These are phyloP conservation scores for Caenorhabditis panamensis DNA, from an alignment of 2,888 invertebrate genomes.

Conservation along the genomic window DNA sequence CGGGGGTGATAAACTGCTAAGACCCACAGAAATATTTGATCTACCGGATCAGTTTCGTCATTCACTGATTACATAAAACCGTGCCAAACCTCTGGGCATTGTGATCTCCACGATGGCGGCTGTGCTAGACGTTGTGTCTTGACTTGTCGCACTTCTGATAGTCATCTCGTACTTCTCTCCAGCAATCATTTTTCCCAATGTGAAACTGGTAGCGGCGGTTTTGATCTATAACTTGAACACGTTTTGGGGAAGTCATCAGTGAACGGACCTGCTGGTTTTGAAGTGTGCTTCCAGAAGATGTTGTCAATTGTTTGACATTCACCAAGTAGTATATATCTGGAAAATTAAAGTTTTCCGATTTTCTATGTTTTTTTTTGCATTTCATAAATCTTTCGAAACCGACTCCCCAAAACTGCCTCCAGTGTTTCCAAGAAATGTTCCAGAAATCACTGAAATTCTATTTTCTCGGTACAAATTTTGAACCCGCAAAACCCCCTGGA, in stretches of 20 bases:
- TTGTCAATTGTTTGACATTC: slow-evolving; percentile 79
- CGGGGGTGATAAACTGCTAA: slow-evolving; percentile 6
- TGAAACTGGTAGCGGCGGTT: slow-evolving; percentile 76
- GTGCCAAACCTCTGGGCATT: slow-evolving; percentile 74
- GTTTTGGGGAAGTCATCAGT: not conserved
- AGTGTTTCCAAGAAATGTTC: no score
- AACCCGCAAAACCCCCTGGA: no score
- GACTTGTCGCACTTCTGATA: slow-evolving; percentile 73
- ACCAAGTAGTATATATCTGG: slow-evolving; percentile 77
- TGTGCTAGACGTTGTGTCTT: slow-evolving; percentile 69
- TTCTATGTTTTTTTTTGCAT: not conserved
- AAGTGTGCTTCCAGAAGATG: slow-evolving; percentile 71
- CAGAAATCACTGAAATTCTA: no score
- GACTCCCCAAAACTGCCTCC: no score
- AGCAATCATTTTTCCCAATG: slow-evolving; percentile 75
- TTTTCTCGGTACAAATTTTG: no score
- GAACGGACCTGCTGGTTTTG: slow-evolving; percentile 73
- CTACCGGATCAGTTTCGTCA: slow-evolving; percentile 17
- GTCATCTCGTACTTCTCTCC: slow-evolving; percentile 80
- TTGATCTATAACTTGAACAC: slow-evolving; percentile 72
- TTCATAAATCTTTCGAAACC: no score
- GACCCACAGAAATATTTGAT: slow-evolving; percentile 10
- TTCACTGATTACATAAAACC: not conserved
- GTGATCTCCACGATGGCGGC: slow-evolving; percentile 80
- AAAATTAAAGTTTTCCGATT: slow-evolving; percentile 27